These are phyloP conservation scores for Tenebrosternarchus preto DNA, from an alignment of 2,113 vertebrate species.

Conservation along the genomic window DNA sequence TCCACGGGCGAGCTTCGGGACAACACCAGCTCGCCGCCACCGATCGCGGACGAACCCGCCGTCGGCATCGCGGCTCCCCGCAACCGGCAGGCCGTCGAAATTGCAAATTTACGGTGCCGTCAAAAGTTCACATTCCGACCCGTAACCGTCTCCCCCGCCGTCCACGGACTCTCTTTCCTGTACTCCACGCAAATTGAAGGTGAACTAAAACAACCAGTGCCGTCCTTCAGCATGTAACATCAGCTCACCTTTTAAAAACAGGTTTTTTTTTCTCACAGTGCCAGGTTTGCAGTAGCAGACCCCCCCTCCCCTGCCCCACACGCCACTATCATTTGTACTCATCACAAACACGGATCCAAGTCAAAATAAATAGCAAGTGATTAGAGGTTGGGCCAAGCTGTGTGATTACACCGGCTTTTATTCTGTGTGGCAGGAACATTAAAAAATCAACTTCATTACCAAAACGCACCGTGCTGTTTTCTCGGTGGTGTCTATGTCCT, in stretches of 20 bases:
- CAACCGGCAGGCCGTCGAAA: constrained; percentile 49
- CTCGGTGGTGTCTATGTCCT: constrained; percentile 37
- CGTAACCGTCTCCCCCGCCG: constrained; percentile 12
- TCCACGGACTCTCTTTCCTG: background rate
- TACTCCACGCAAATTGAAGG: background rate
- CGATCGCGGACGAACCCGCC: constrained; percentile 33
- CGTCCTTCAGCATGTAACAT: background rate
- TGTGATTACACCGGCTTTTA: constrained; percentile 42
- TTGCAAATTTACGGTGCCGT: constrained; percentile 57
- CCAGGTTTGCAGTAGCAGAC: background rate
- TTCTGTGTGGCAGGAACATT: constrained; percentile 52
- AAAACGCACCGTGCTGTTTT: constrained; percentile 39
- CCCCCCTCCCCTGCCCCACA: no score
- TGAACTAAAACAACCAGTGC: background rate
- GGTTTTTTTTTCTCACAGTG: constrained; percentile 4
- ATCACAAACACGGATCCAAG: constrained; percentile 3
- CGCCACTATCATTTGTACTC: constrained; percentile 1
- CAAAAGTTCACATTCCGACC: constrained; percentile 55
- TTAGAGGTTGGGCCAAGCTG: constrained; percentile 18
- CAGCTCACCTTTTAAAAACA: constrained; percentile 4
- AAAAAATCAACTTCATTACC: constrained; percentile 58
- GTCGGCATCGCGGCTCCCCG: constrained; percentile 21
- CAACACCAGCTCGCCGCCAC: constrained; percentile 49
- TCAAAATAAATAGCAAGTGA: constrained; percentile 42
- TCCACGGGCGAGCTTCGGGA: constrained; percentile 54